These are phyloP conservation scores for Suncus etruscus DNA, from an alignment of 2,113 vertebrate species.

Conservation along the genomic window DNA sequence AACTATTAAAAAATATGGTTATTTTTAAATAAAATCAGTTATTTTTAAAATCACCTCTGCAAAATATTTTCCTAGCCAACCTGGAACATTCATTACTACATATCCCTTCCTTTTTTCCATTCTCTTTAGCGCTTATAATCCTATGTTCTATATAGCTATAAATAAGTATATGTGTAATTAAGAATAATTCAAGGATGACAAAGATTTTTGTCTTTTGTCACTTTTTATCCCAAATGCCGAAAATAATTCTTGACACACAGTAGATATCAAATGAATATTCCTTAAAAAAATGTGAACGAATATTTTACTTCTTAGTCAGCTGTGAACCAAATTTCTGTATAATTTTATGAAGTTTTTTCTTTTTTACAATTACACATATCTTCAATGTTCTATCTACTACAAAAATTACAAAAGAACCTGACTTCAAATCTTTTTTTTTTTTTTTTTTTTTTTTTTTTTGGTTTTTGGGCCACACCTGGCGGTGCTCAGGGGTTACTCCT, in stretches of 20 bases:
- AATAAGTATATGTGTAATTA: neutral
- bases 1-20: neutral
- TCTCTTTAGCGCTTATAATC: slow-evolving; percentile 4
- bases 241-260: neutral
- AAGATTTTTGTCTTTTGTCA: neutral
- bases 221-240: neutral
- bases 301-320: neutral
- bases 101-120: neutral
- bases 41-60: neutral
- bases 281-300: neutral
- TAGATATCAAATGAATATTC: slow-evolving; percentile 1
- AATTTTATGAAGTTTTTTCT: neutral
- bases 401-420: slow-evolving; percentile 25
- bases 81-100: neutral
- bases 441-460: no score
- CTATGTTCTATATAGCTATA: neutral
- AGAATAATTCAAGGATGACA: slow-evolving; percentile 4
- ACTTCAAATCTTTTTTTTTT: no score
- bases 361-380: neutral
- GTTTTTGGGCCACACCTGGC: no score
- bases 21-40: no score
- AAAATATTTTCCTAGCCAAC: neutral
- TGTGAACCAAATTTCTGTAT: slow-evolving; percentile 10
- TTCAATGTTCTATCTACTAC: neutral
- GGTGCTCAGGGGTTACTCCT: no score